Evolutionary conservation across 2,113 vertebrate species (phyloP).

Genomic region (Apteryx owenii): DNA sequence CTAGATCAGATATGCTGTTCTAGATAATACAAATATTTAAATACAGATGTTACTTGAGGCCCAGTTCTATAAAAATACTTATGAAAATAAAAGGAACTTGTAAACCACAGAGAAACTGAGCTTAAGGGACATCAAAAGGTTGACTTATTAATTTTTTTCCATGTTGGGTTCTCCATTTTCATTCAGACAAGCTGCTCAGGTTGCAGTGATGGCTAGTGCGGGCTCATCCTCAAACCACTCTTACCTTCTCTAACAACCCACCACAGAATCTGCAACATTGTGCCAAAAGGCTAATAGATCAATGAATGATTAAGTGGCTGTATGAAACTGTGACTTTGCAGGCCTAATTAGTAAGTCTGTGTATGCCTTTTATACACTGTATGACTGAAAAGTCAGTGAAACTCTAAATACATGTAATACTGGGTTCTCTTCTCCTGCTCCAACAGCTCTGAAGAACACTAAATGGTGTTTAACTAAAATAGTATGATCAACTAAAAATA

Average conservation of each 20-base stretch:
- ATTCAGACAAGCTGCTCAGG: rapidly evolving
- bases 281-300: no score
- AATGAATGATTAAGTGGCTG: neutral
- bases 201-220: neutral
- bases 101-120: neutral
- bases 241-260: neutral
- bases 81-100: neutral
- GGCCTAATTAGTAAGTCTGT: neutral
- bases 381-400: neutral
- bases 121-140: neutral
- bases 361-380: rapidly evolving
- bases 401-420: rapidly evolving
- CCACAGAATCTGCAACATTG: rapidly evolving
- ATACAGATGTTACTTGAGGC: neutral
- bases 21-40: neutral
- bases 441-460: rapidly evolving
- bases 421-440: neutral
- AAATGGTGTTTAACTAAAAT: neutral
- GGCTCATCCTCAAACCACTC: neutral
- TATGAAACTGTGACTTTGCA: neutral
- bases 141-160: neutral
- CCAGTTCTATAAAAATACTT: neutral
- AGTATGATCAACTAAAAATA: neutral
- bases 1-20: neutral
- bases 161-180: neutral